Evolutionary conservation across 2,888 invertebrate species (phyloP).

Genomic region (Stenotaenia linearis): DNA sequence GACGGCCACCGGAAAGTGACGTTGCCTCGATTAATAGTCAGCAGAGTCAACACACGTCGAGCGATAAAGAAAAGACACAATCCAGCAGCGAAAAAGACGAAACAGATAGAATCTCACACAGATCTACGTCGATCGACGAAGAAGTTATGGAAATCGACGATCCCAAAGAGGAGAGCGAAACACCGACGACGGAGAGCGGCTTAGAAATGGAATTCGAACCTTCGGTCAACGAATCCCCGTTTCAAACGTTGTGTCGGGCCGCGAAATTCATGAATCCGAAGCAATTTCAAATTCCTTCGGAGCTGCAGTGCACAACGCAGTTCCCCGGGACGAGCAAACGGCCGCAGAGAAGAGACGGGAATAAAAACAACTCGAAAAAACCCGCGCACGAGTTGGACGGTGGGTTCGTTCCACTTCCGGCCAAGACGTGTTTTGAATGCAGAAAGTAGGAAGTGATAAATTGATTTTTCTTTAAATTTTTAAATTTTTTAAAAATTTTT

Average conservation of each 20-base stretch:
- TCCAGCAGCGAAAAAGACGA: constrained; percentile 1
- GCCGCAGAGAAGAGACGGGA: constrained; percentile 39
- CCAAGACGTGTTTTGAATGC: constrained; percentile 78
- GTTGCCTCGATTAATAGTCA: not conserved
- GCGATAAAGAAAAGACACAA: not conserved
- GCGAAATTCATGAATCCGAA: constrained; percentile 80
- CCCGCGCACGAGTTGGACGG: constrained; percentile 57
- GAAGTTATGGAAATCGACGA: not conserved
- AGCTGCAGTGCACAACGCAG: constrained; percentile 54
- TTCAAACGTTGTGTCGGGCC: constrained; percentile 73
- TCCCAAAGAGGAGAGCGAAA: not conserved
- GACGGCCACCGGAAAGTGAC: not conserved
- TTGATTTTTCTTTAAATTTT: not conserved
- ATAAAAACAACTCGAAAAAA: constrained; percentile 43
- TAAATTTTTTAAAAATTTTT: not conserved
- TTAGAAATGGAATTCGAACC: constrained; percentile 41
- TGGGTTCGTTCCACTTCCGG: constrained; percentile 73
- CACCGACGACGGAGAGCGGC: not conserved
- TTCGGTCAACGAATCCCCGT: constrained; percentile 52
- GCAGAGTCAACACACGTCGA: not conserved
- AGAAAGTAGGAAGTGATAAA: constrained; percentile 48
- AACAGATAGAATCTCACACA: not conserved
- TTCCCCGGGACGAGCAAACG: constrained; percentile 49
- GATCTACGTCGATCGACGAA: constrained; percentile 2
- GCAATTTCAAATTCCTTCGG: constrained; percentile 80